Percentiles rank a stretch among this genome's conserved stretches.
Conservation (phyloP, 2,888 invertebrate species). For the Chelonus formosanus region DNA sequence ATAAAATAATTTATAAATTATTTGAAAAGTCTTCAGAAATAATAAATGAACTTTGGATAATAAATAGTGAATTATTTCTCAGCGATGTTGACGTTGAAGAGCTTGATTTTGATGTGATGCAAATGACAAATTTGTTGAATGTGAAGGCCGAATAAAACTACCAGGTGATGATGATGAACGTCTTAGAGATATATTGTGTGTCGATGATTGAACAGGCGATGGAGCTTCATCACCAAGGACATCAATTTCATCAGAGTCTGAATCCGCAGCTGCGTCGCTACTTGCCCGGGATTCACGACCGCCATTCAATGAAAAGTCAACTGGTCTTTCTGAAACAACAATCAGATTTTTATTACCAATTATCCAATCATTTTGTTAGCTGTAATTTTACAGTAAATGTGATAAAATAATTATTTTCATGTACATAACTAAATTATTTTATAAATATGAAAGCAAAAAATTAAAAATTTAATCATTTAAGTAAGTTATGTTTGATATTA, state of each 20-base stretch:
- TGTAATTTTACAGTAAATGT: no score
- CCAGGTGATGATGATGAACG: slow-evolving; percentile 47
- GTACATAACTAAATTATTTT: no score
- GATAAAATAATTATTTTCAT: no score
- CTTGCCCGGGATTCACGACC: slow-evolving; percentile 60
- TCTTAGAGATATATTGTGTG: slow-evolving; percentile 33
- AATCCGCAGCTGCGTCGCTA: slow-evolving; percentile 57
- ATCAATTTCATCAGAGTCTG: slow-evolving; percentile 62
- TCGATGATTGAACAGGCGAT: slow-evolving; percentile 39
- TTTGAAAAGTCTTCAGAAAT: no score
- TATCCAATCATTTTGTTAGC: no score
- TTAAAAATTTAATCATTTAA: no score
- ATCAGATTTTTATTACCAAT: slow-evolving; percentile 1
- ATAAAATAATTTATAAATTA: no score
- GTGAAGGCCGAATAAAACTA: slow-evolving; percentile 49
- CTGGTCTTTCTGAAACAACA: slow-evolving; percentile 55
- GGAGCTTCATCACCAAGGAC: slow-evolving; percentile 61
- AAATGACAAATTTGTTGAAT: slow-evolving; percentile 51
- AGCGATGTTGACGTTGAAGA: slow-evolving; percentile 61
- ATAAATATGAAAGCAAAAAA: no score
- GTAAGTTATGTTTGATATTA: no score
- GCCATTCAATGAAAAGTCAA: slow-evolving; percentile 58
- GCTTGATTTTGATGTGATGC: slow-evolving; percentile 47
- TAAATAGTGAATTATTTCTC: slow-evolving; percentile 39
- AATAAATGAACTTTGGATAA: no score